Percentiles rank a stretch among this genome's conserved stretches.
Conservation (phyloP, 2,113 vertebrate genomes). For the Carettochelys insculpta region DNA sequence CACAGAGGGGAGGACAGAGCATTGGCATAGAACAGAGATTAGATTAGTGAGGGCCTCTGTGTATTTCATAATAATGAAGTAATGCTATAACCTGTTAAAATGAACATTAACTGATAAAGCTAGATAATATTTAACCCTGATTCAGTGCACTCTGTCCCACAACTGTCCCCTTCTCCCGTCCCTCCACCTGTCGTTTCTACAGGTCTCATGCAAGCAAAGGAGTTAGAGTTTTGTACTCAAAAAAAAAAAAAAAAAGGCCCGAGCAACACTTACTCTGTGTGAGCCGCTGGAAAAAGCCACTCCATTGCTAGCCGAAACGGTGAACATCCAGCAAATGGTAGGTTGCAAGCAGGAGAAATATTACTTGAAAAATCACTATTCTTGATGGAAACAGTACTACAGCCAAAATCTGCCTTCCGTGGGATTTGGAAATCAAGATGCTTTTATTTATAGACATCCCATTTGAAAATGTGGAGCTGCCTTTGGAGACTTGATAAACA, state of each 20-base stretch:
- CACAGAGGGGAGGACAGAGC: not conserved
- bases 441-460: not conserved
- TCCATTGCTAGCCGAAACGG: not conserved
- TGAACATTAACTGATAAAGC: not conserved
- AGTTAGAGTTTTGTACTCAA: accelerated
- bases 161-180: too few relatives aligned
- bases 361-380: not conserved
- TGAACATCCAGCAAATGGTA: accelerated
- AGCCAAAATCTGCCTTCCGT: not conserved
- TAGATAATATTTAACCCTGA: not conserved
- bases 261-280: accelerated
- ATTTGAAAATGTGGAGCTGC: not conserved
- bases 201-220: not conserved
- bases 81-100: not conserved
- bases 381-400: not conserved
- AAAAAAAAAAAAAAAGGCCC: not conserved
- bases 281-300: accelerated
- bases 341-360: not conserved
- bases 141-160: too few relatives aligned
- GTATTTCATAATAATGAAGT: not conserved
- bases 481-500: accelerated
- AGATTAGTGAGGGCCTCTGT: not conserved
- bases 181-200: conserved; percentile 8
- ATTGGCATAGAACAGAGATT: not conserved
- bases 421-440: not conserved